Percentiles rank a stretch among this genome's conserved stretches.
phyloP scores from a whole-genome alignment of 30 jellyfish, hydroid and myxozoan genomes.

The Phacellophora camtschatica region DNA sequence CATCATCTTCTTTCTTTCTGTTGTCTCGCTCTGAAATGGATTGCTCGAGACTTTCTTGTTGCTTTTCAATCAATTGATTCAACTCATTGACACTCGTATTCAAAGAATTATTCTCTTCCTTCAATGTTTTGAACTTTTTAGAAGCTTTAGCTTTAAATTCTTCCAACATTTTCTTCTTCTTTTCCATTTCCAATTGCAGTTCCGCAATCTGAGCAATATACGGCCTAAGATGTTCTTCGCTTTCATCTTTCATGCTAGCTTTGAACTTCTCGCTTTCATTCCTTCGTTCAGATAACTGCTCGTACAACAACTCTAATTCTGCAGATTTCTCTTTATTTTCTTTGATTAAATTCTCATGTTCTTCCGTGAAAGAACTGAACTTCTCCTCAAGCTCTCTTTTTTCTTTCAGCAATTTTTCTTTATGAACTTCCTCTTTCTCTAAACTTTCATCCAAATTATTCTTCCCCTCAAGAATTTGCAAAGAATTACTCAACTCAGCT shows the following conservation, averaged over 20 bases:
- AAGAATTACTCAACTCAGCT: not conserved
- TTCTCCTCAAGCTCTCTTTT: not conserved
- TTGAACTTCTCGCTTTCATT: constrained; percentile 5
- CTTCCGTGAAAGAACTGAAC: not conserved
- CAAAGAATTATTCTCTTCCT: constrained; percentile 19
- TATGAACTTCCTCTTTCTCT: not conserved
- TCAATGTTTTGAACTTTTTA: not conserved
- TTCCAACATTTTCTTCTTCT: not conserved
- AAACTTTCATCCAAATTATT: not conserved
- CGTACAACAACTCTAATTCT: constrained; percentile 27
- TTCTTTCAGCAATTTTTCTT: not conserved
- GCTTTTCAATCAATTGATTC: constrained; percentile 10
- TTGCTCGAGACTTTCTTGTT: not conserved
- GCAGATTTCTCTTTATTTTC: constrained; percentile 10
- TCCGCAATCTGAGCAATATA: not conserved
- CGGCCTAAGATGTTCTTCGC: constrained; percentile 9
- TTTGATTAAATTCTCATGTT: not conserved
- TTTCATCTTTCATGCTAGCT: not conserved
- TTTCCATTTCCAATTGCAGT: constrained; percentile 19
- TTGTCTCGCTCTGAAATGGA: not conserved
- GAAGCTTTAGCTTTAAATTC: constrained; percentile 27
- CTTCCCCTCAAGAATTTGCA: not conserved
- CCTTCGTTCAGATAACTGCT: constrained; percentile 12
- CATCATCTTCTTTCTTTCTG: not conserved
- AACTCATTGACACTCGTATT: constrained; percentile 7